Percentiles rank a stretch among this genome's conserved stretches.
Conservation (phyloP, 2,888 invertebrate genomes). For the Carterocephalus palaemon region DNA sequence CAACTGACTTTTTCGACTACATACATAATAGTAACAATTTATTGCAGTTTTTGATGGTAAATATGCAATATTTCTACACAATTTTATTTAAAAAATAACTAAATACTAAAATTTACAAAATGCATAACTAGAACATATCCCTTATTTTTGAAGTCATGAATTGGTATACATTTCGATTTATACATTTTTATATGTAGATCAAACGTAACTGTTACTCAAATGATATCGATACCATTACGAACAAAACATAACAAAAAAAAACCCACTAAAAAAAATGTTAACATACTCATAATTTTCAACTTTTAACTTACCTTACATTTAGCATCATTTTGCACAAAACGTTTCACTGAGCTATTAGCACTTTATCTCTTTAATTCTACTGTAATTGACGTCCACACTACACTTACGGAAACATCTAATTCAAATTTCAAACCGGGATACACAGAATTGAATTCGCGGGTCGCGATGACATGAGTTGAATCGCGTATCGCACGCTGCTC, state of each 20-base stretch:
- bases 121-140: too few relatives aligned
- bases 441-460: conserved; percentile 6
- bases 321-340: conserved; percentile 63
- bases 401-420: conserved; percentile 27
- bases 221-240: neutral
- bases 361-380: conserved; percentile 31
- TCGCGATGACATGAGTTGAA: conserved; percentile 13
- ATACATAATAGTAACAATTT: too few relatives aligned
- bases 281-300: too few relatives aligned
- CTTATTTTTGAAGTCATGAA: too few relatives aligned
- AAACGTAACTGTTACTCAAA: conserved; percentile 2
- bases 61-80: too few relatives aligned
- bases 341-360: conserved; percentile 40
- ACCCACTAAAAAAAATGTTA: neutral
- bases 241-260: neutral
- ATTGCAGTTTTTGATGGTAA: too few relatives aligned
- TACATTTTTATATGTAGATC: too few relatives aligned
- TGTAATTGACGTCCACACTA: conserved; percentile 42
- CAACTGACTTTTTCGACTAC: too few relatives aligned
- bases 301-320: conserved; percentile 63
- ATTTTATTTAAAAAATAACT: too few relatives aligned
- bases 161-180: too few relatives aligned
- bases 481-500: conserved; percentile 45
- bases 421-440: conserved; percentile 7
- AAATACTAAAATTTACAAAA: too few relatives aligned